phyloP scores from a whole-genome alignment of 2,888 invertebrate genomes.

The Coecobrya sp. region DNA sequence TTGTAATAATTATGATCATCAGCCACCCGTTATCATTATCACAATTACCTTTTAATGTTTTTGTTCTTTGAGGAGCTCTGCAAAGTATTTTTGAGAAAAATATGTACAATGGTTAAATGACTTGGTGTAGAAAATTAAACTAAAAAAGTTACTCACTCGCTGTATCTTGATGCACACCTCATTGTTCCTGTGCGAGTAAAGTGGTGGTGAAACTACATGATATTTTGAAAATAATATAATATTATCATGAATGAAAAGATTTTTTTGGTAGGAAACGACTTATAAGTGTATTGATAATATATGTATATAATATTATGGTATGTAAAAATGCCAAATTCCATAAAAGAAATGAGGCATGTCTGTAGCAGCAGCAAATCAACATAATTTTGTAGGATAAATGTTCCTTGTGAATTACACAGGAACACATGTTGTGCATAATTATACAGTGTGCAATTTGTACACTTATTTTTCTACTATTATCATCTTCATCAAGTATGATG shows the following conservation, averaged over 20 bases:
- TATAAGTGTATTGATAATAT: constrained; percentile 28
- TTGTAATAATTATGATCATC: constrained; percentile 68
- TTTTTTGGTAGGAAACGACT: constrained; percentile 52
- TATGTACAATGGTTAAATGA: constrained; percentile 14
- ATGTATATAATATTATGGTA: constrained; percentile 29
- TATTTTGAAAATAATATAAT: not conserved
- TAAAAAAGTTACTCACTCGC: not conserved
- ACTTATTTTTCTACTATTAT: constrained; percentile 45
- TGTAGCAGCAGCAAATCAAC: constrained; percentile 31
- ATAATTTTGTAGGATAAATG: constrained; percentile 30
- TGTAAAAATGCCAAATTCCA: constrained; percentile 50
- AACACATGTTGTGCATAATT: constrained; percentile 68
- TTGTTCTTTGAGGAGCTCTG: constrained; percentile 40
- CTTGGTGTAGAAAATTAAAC: not conserved
- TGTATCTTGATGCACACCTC: not conserved
- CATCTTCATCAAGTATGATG: constrained; percentile 13
- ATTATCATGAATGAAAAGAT: constrained; percentile 40
- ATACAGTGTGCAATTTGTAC: constrained; percentile 45
- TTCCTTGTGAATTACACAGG: constrained; percentile 26
- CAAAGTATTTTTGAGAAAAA: constrained; percentile 48
- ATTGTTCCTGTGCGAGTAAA: not conserved
- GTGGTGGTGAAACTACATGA: not conserved
- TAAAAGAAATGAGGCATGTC: constrained; percentile 47
- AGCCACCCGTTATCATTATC: constrained; percentile 69
- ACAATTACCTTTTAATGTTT: constrained; percentile 73